A percentile compares a stretch with the other conserved stretches of the same genome.
Evolutionary conservation across 2,797 vertebrate species (phyloP).

Genomic region (Petrocephalus schoutedeni): DNA sequence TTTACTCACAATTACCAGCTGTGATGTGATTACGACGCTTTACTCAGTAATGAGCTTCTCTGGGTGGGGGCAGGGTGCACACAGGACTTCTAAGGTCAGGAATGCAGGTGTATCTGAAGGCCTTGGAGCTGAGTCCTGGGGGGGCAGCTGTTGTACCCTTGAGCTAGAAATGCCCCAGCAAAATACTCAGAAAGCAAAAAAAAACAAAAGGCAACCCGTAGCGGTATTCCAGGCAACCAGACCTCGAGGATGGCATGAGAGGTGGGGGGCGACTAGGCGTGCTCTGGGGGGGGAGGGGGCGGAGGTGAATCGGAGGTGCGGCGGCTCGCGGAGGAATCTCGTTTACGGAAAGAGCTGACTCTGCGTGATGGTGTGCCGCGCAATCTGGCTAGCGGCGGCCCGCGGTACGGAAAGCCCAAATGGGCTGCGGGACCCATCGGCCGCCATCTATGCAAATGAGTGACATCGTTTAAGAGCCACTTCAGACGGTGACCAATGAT

Average conservation of each 20-base stretch:
- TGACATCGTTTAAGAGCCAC: not conserved
- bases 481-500: not conserved
- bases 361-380: not conserved
- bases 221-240: not conserved
- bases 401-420: not conserved
- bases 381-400: not conserved
- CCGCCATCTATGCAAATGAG: not conserved
- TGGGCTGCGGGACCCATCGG: not conserved
- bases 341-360: slow-evolving; percentile 7
- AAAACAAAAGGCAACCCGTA: not conserved
- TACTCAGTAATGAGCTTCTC: not conserved
- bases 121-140: not conserved
- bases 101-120: not conserved
- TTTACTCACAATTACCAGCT: not conserved
- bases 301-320: not conserved
- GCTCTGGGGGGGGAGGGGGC: not conserved
- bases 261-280: not conserved
- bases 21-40: not conserved
- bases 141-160: not conserved
- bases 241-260: not conserved
- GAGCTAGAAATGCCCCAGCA: not conserved
- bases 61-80: not conserved
- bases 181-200: not conserved
- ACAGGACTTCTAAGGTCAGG: not conserved
- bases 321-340: not conserved